phyloP scores from a whole-genome alignment of 53 echinoderm and acorn worm species.

The Zoroaster sp. region DNA sequence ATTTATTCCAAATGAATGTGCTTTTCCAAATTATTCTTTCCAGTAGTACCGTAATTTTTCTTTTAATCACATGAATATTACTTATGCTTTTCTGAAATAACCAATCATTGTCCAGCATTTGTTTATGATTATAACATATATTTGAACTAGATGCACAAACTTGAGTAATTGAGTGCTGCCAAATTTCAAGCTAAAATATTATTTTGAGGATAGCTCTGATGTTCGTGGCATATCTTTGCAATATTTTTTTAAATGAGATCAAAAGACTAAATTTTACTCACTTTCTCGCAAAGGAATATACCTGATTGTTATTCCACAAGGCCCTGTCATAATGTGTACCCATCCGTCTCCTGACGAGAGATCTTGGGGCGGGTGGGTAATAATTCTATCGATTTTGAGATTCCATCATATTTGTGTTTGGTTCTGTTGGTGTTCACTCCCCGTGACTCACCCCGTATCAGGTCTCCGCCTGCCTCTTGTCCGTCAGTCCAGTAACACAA shows the following conservation, averaged over 20 bases:
- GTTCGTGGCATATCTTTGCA: too few species aligned
- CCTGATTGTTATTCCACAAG: neutral
- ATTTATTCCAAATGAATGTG: too few species aligned
- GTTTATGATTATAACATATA: too few species aligned
- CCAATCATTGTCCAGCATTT: too few species aligned
- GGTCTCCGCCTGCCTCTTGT: constrained; percentile 23
- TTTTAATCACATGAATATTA: too few species aligned
- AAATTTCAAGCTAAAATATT: too few species aligned
- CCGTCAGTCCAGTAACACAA: neutral
- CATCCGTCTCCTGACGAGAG: neutral
- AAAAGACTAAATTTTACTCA: neutral
- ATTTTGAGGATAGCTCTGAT: too few species aligned
- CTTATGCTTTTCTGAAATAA: too few species aligned
- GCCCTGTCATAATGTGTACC: neutral
- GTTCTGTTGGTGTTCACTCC: neutral
- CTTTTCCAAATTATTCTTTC: too few species aligned
- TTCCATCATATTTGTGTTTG: constrained; percentile 9
- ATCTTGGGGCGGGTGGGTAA: neutral
- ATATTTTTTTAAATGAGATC: neutral
- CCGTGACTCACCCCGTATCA: constrained; percentile 40
- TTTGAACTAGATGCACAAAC: too few species aligned
- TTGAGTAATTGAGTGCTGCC: too few species aligned
- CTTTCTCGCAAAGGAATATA: neutral
- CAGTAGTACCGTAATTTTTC: too few species aligned
- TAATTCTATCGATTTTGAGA: constrained; percentile 17